Percentiles rank a stretch among this genome's conserved stretches.
Conservation (phyloP, 2,888 invertebrate genomes). For the Coenonympha arcania region DNA sequence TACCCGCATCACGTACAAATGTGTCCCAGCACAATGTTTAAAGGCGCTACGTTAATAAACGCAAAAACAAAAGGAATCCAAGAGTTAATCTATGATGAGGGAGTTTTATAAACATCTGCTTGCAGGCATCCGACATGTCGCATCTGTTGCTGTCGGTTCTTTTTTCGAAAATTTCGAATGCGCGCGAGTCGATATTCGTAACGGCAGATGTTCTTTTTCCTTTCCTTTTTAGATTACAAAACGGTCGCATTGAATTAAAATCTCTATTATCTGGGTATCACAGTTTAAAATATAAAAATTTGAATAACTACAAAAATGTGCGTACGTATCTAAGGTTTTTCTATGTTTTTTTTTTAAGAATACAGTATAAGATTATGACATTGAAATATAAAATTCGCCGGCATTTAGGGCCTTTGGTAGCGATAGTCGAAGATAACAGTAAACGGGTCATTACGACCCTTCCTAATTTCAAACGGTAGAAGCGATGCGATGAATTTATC, state of each 20-base stretch:
- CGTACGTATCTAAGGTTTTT: conserved; percentile 5
- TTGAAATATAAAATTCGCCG: conserved; percentile 66
- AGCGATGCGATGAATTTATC: conserved; percentile 60
- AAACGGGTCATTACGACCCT: conserved; percentile 66
- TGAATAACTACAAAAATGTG: not conserved
- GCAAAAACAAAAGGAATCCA: conserved; percentile 64
- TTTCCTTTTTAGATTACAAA: conserved; percentile 19
- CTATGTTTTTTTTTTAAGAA: conserved; percentile 20
- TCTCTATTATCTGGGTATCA: conserved; percentile 25
- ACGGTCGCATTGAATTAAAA: conserved; percentile 27
- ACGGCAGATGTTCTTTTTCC: conserved; percentile 61
- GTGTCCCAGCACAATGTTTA: conserved; percentile 46
- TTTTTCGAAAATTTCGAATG: conserved; percentile 67
- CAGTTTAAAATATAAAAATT: conserved; percentile 22
- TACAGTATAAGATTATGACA: conserved; percentile 65
- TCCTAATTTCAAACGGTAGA: conserved; percentile 47
- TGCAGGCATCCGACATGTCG: conserved; percentile 68
- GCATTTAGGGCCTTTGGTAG: conserved; percentile 53
- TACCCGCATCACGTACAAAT: conserved; percentile 50
- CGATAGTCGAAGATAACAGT: conserved; percentile 61
- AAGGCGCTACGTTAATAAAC: conserved; percentile 56
- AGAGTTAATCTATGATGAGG: conserved; percentile 68
- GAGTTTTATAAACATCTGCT: conserved; percentile 71
- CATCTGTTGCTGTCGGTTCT: conserved; percentile 62
- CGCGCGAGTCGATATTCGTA: conserved; percentile 57